Percentiles rank a stretch among this genome's conserved stretches.
phyloP scores from a whole-genome alignment of 1,140 invertebrate genomes.

The Panagrolaimus sp. region DNA sequence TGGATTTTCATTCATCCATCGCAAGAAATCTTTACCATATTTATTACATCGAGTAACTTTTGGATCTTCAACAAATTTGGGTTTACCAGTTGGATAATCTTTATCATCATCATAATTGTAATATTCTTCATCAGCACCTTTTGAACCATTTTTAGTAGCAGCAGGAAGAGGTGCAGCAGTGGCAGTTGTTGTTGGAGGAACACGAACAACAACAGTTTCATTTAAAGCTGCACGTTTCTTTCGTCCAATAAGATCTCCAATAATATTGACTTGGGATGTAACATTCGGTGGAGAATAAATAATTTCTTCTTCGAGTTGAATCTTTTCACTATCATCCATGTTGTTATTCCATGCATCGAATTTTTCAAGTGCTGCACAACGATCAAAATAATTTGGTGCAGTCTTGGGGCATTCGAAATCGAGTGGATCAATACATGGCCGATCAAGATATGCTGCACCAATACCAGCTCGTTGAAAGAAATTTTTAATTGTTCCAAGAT shows the following conservation, averaged over 20 bases:
- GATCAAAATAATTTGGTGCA: slow-evolving; percentile 76
- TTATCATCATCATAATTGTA: slow-evolving; percentile 43
- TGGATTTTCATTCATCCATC: slow-evolving; percentile 52
- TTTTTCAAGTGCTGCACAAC: slow-evolving; percentile 39
- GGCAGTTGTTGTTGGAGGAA: background rate
- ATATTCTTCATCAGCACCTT: slow-evolving; percentile 42
- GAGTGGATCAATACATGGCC: slow-evolving; percentile 85
- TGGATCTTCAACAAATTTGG: slow-evolving; percentile 36
- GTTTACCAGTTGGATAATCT: slow-evolving; percentile 27
- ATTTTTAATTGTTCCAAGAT: slow-evolving; percentile 44
- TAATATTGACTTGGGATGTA: slow-evolving; percentile 26
- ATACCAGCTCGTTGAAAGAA: slow-evolving; percentile 71
- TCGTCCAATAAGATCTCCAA: slow-evolving; percentile 29
- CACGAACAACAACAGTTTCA: background rate
- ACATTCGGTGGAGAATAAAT: slow-evolving; percentile 18
- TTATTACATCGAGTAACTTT: slow-evolving; percentile 42
- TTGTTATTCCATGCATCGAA: slow-evolving; percentile 46
- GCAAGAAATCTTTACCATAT: slow-evolving; percentile 45
- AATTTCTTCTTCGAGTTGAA: slow-evolving; percentile 2
- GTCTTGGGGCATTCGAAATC: slow-evolving; percentile 82
- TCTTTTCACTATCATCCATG: slow-evolving; percentile 20
- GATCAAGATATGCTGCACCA: slow-evolving; percentile 88
- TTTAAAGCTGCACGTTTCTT: slow-evolving; percentile 24
- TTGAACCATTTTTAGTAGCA: slow-evolving; percentile 32
- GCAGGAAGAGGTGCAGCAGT: slow-evolving; percentile 1